A percentile compares a stretch with the other conserved stretches of the same genome.
Conservation (phyloP, 2,888 invertebrate species). For the Abrostola triplasia region DNA sequence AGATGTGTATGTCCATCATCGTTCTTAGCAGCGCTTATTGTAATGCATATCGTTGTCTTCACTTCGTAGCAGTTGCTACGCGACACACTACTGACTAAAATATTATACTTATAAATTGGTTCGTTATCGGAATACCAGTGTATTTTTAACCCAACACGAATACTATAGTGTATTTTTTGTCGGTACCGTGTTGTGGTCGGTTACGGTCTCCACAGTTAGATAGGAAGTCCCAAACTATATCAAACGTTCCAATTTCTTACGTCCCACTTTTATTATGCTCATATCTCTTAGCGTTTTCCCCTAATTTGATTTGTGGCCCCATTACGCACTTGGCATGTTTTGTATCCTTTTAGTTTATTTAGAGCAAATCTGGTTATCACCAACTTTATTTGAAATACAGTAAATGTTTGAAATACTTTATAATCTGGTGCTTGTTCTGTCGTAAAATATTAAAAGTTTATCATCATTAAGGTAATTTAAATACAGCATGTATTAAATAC, state of each 20-base stretch:
- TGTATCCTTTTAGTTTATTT: conserved; percentile 48
- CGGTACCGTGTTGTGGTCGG: too few species aligned
- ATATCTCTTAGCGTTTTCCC: conserved; percentile 48
- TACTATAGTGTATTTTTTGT: neutral
- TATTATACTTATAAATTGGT: too few species aligned
- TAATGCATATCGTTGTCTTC: too few species aligned
- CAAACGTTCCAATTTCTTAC: conserved; percentile 41
- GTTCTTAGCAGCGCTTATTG: too few species aligned
- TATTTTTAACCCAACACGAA: too few species aligned
- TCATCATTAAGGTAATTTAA: too few species aligned
- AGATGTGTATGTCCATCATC: too few species aligned
- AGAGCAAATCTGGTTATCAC: conserved; percentile 28
- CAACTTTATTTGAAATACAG: neutral
- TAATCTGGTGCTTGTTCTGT: neutral
- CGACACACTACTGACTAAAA: too few species aligned
- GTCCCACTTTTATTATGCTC: conserved; percentile 46
- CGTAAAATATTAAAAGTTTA: neutral
- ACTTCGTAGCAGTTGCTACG: too few species aligned
- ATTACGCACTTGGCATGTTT: conserved; percentile 48
- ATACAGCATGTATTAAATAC: too few species aligned
- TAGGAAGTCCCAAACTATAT: conserved; percentile 22
- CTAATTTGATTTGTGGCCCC: conserved; percentile 56
- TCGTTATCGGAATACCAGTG: conserved; percentile 1
- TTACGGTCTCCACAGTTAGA: too few species aligned
- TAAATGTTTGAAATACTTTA: neutral